These are phyloP conservation scores for Apostichopus leukothele DNA, from an alignment of 53 echinoderm and acorn worm species.

Conservation along the genomic window DNA sequence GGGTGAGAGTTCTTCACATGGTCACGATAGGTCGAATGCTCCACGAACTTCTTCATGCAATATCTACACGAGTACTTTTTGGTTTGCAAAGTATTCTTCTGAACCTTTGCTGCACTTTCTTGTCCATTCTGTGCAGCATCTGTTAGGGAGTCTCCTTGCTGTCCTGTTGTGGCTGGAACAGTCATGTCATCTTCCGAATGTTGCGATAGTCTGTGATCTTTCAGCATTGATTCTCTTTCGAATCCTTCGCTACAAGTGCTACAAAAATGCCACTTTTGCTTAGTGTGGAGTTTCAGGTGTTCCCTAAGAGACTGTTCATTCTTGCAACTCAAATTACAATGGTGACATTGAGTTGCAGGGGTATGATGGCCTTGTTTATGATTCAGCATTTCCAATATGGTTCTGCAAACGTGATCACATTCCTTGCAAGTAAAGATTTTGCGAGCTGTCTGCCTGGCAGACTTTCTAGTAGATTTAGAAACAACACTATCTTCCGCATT, in stretches of 20 bases:
- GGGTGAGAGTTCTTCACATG: slow-evolving; percentile 39
- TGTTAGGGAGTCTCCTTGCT: background rate
- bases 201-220: background rate
- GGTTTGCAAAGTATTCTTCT: background rate
- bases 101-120: background rate
- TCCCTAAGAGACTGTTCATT: slow-evolving; percentile 4
- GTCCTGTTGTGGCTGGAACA: background rate
- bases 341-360: slow-evolving; percentile 22
- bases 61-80: slow-evolving; percentile 32
- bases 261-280: slow-evolving; percentile 46
- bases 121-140: background rate
- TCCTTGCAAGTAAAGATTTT: slow-evolving; percentile 31
- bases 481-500: background rate
- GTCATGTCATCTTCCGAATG: background rate
- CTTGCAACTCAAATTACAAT: slow-evolving; percentile 25
- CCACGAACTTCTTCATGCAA: slow-evolving; percentile 5
- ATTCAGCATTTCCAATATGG: slow-evolving; percentile 30
- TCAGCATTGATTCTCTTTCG: background rate
- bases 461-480: background rate
- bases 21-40: background rate
- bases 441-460: background rate
- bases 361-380: slow-evolving; percentile 42
- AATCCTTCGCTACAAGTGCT: slow-evolving; percentile 30
- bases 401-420: slow-evolving; percentile 23
- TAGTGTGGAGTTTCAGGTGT: slow-evolving; percentile 38